These are phyloP conservation scores for Aselliscus stoliczkanus DNA, from an alignment of 2,797 vertebrate genomes.

Conservation along the genomic window DNA sequence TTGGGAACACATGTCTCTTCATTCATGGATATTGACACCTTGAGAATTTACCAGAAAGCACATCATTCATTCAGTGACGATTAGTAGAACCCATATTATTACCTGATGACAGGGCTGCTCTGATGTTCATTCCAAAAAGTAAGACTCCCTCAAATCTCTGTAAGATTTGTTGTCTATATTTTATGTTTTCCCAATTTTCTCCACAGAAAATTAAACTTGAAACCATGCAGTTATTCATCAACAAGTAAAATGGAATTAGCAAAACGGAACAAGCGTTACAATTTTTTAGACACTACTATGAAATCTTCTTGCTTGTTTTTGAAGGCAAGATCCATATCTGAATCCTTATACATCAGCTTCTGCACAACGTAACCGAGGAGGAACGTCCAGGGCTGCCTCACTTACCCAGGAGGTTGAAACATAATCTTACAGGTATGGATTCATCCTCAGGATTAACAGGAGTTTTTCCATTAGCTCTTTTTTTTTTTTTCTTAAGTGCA, in stretches of 20 bases:
- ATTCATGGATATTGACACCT: background rate
- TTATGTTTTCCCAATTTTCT: background rate
- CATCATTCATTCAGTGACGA: background rate
- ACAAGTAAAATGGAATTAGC: background rate
- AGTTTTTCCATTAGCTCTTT: background rate
- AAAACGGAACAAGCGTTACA: background rate
- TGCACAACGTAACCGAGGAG: background rate
- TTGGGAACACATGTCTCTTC: background rate
- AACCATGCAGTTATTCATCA: background rate
- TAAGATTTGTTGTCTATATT: background rate
- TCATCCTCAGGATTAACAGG: background rate
- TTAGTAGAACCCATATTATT: background rate
- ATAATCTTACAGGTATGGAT: background rate
- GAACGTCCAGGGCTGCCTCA: background rate
- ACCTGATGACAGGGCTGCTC: background rate
- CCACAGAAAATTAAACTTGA: background rate
- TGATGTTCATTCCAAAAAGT: background rate
- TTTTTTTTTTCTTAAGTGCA: background rate
- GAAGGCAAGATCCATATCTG: background rate
- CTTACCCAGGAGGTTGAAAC: background rate
- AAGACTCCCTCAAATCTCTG: background rate
- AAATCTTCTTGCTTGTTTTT: background rate
- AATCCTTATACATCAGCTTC: background rate
- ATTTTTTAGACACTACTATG: background rate
- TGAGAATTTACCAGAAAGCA: background rate